Conservation (phyloP, 2,113 vertebrate genomes). For the Atrichornis clamosus region DNA sequence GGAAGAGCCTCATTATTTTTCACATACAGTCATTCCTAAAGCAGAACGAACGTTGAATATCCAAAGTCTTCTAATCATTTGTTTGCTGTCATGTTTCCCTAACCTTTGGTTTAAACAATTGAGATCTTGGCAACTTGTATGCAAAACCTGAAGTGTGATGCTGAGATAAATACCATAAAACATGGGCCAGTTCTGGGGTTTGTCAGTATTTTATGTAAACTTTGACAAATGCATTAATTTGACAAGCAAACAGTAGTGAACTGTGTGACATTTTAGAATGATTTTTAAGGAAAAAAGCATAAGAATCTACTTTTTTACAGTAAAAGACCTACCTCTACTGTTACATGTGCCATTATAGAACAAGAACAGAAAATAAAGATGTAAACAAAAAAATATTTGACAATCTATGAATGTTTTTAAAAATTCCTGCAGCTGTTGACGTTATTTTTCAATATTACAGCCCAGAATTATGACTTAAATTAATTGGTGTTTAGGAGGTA, state of each 20-base stretch:
- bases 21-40: neutral
- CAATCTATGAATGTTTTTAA: neutral
- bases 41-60: neutral
- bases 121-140: neutral
- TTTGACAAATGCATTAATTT: neutral
- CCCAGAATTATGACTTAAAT: neutral
- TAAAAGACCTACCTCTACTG: neutral
- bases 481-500: neutral
- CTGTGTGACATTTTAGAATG: neutral
- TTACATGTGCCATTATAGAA: neutral
- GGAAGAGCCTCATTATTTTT: neutral
- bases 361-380: neutral
- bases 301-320: neutral
- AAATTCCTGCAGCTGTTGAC: neutral
- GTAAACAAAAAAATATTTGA: neutral
- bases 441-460: neutral
- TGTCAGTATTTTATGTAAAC: neutral
- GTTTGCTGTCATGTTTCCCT: neutral
- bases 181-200: neutral
- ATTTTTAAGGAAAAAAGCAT: neutral
- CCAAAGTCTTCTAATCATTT: neutral
- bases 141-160: neutral
- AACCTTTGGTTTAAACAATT: slow-evolving; percentile 29
- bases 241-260: neutral
- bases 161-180: slow-evolving; percentile 9